These are phyloP conservation scores for Pogonus chalceus DNA, from an alignment of 1,140 invertebrate species.

Conservation along the genomic window DNA sequence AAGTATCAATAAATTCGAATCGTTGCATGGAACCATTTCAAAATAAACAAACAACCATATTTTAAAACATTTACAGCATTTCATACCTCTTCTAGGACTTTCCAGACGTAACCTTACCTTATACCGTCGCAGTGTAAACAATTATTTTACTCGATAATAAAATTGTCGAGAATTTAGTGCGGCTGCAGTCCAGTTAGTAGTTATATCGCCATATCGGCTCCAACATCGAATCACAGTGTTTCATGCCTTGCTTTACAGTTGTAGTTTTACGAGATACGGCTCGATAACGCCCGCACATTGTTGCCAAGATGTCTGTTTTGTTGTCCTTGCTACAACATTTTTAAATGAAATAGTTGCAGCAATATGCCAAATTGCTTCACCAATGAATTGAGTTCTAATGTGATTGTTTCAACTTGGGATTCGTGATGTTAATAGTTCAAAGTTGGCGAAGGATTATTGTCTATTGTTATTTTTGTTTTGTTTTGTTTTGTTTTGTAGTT, in stretches of 20 bases:
- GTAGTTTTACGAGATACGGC: not conserved
- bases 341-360: slow-evolving; percentile 1
- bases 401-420: not conserved
- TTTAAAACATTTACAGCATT: no score
- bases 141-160: no score
- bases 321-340: not conserved
- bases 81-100: no score
- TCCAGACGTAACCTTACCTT: no score
- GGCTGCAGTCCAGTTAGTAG: no score
- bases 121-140: no score
- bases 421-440: not conserved
- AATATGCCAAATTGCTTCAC: slow-evolving; percentile 4
- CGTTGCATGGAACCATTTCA: no score
- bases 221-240: not conserved
- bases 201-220: no score
- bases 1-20: no score
- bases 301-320: not conserved
- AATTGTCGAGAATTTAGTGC: no score
- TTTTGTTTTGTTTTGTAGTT: not conserved
- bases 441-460: not conserved
- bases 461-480: not conserved
- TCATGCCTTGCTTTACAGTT: not conserved
- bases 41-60: no score
- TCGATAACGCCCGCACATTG: not conserved
- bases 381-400: not conserved